These are phyloP conservation scores for Vombatus ursinus DNA, from an alignment of 2,113 vertebrate species.

Conservation along the genomic window DNA sequence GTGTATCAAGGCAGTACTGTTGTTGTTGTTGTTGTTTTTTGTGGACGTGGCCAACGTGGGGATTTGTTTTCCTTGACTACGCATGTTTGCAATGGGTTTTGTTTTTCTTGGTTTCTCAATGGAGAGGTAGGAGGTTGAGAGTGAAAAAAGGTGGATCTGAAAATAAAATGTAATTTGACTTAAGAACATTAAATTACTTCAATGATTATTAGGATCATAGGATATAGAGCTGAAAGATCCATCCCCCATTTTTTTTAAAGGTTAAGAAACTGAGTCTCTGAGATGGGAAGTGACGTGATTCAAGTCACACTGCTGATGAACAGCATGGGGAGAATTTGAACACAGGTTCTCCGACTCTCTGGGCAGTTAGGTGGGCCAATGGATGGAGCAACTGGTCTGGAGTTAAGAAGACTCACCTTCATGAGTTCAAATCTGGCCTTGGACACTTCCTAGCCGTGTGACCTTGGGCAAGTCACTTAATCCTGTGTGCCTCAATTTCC, in stretches of 20 bases:
- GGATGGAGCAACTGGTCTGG: too few species aligned
- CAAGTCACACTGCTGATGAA: neutral
- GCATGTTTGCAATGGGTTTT: neutral
- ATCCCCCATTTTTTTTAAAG: neutral
- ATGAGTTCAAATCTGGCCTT: too few species aligned
- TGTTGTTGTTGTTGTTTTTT: neutral
- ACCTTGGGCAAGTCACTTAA: too few species aligned
- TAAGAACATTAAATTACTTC: neutral
- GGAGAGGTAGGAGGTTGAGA: neutral
- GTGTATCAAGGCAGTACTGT: neutral
- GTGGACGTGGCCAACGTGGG: neutral
- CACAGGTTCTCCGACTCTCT: neutral
- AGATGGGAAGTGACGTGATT: neutral
- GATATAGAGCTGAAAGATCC: neutral
- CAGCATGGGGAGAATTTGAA: neutral
- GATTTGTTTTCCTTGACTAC: neutral
- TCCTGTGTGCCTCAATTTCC: too few species aligned
- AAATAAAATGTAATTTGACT: neutral
- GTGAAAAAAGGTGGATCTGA: neutral
- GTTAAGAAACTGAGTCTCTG: neutral
- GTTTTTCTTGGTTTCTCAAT: neutral
- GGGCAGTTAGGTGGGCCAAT: too few species aligned
- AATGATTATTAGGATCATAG: neutral
- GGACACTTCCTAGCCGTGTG: too few species aligned
- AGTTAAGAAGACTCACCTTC: too few species aligned